A percentile compares a stretch with the other conserved stretches of the same genome.
Conservation (phyloP, 2,797 vertebrate genomes). For the Merluccius polli region DNA sequence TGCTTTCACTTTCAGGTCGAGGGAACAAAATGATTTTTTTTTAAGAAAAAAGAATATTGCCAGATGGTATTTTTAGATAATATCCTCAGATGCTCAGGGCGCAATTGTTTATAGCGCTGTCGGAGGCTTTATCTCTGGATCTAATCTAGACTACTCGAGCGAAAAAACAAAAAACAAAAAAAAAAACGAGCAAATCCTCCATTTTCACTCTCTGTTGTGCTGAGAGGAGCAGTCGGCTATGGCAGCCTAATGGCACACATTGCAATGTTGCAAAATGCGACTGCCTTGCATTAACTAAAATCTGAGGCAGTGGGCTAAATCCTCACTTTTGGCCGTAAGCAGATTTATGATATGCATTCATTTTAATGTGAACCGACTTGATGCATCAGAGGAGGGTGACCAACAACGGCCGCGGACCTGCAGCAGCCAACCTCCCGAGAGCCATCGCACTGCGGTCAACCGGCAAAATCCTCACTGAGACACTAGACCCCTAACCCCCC, state of each 20-base stretch:
- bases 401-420: slow-evolving; percentile 48
- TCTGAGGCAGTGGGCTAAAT: slow-evolving; percentile 48
- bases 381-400: slow-evolving; percentile 24
- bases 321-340: slow-evolving; percentile 59
- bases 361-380: slow-evolving; percentile 39
- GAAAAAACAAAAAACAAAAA: too few relatives aligned
- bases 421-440: not conserved
- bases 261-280: slow-evolving; percentile 37
- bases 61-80: slow-evolving; percentile 48
- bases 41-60: slow-evolving; percentile 17
- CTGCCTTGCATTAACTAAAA: slow-evolving; percentile 52
- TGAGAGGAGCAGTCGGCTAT: slow-evolving; percentile 36
- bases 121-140: slow-evolving; percentile 52
- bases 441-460: too few relatives aligned
- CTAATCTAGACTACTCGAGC: slow-evolving; percentile 52
- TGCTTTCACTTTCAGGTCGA: slow-evolving; percentile 58
- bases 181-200: slow-evolving; percentile 45
- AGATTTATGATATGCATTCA: slow-evolving; percentile 55
- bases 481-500: not conserved
- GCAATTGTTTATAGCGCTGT: slow-evolving; percentile 12
- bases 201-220: slow-evolving; percentile 31
- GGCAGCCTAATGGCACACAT: slow-evolving; percentile 60
- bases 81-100: not conserved
- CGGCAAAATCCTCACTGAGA: not conserved
- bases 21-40: slow-evolving; percentile 49